phyloP scores from a whole-genome alignment of 1,140 invertebrate species.

The Octopus sinensis region DNA sequence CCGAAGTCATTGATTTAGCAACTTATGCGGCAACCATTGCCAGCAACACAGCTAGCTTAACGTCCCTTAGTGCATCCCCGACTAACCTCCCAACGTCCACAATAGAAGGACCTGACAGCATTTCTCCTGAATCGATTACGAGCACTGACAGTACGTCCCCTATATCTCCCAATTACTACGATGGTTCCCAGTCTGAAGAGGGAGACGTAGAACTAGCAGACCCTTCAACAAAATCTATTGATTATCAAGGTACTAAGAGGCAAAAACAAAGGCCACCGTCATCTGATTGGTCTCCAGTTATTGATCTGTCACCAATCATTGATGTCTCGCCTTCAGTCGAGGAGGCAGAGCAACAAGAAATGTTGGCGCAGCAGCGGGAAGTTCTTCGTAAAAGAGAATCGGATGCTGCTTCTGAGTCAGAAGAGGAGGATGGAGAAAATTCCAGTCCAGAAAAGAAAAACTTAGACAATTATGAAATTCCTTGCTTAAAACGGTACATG shows the following conservation, averaged over 20 bases:
- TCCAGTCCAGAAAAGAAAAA: slow-evolving; percentile 23
- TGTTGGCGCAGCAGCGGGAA: slow-evolving; percentile 52
- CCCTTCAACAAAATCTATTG: slow-evolving; percentile 52
- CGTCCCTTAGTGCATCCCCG: slow-evolving; percentile 53
- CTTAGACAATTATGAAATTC: not conserved
- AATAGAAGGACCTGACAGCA: slow-evolving; percentile 7
- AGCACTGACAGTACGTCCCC: slow-evolving; percentile 43
- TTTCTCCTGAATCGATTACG: slow-evolving; percentile 43
- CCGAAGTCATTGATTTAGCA: slow-evolving; percentile 47
- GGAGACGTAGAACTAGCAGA: slow-evolving; percentile 51
- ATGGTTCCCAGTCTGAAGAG: slow-evolving; percentile 35
- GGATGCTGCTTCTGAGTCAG: slow-evolving; percentile 29
- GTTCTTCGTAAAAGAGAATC: slow-evolving; percentile 42
- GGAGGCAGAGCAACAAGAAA: slow-evolving; percentile 59
- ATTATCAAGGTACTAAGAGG: slow-evolving; percentile 52
- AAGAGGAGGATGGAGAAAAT: slow-evolving; percentile 28
- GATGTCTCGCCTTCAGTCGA: slow-evolving; percentile 61
- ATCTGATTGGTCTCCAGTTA: slow-evolving; percentile 60
- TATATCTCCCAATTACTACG: slow-evolving; percentile 45
- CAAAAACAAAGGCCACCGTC: slow-evolving; percentile 55
- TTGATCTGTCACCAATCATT: slow-evolving; percentile 60
- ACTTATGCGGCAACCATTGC: slow-evolving; percentile 55
- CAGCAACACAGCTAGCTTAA: slow-evolving; percentile 53
- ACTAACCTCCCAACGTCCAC: slow-evolving; percentile 40
- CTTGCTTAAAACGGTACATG: slow-evolving; percentile 39